Evolutionary conservation across 2,888 invertebrate species (phyloP).

Genomic region (Trileptium ribeirensis): DNA sequence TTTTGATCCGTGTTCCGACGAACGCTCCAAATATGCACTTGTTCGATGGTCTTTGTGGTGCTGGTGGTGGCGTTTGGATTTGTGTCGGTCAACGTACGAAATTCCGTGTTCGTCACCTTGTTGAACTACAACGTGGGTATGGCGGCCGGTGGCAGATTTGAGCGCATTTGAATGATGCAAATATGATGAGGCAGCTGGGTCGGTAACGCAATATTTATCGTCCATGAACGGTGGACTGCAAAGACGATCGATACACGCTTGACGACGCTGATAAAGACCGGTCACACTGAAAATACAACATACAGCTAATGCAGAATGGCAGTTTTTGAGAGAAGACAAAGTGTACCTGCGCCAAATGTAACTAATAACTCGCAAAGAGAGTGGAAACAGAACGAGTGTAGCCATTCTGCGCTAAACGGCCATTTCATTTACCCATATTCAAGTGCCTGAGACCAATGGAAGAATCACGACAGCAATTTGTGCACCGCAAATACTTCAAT

Average conservation of each 20-base stretch:
- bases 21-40: not conserved
- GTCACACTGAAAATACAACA: slow-evolving; percentile 54
- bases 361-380: too few species aligned
- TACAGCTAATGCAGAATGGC: too few species aligned
- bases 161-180: not conserved
- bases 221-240: not conserved
- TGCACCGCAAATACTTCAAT: too few species aligned
- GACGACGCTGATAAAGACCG: slow-evolving; percentile 66
- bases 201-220: not conserved
- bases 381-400: too few species aligned
- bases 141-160: not conserved
- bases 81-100: slow-evolving; percentile 64
- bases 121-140: slow-evolving; percentile 58
- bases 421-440: too few species aligned
- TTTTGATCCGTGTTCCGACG: not conserved
- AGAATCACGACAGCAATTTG: too few species aligned
- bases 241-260: slow-evolving; percentile 67
- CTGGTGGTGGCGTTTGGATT: not conserved
- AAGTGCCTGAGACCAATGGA: too few species aligned
- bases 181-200: slow-evolving; percentile 58
- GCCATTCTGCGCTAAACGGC: too few species aligned
- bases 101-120: slow-evolving; percentile 36
- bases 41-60: not conserved
- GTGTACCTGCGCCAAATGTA: too few species aligned
- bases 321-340: too few species aligned